Base-by-base conservation (phyloP, 2,113 vertebrate genomes). In the Murina feae region DNA sequence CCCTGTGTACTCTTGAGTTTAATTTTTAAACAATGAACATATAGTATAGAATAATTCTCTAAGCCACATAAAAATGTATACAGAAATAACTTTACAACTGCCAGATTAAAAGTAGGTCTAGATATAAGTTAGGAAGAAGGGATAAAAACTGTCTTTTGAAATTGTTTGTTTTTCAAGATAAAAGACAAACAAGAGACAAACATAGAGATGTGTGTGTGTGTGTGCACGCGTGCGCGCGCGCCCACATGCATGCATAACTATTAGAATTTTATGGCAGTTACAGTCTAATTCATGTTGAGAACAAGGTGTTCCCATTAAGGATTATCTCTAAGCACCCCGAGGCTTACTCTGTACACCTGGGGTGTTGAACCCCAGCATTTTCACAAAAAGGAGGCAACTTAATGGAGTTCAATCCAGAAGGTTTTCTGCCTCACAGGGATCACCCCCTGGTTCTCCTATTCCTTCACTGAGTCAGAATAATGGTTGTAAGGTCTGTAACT, bases 41-140 rank as follows among this genome's bases (percentile, higher is more conserved):
- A 30, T 13, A 89, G 49, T 74, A 80, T 87, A 82, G 76, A 66
- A 58, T 85, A 55, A 51, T 78, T 90, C 93, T 88, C 78, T 94
- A 84, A 80, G 37, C 14, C 25, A 81, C 47, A 66, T 75, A 81
- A 84, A 87, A 89, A 92, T 71, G 10, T 44, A 86, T 66, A 82
- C 2, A 86, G 37, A 68, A 83, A 90, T 93, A 75, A 76, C 30
- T 75, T 93, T 68, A 80, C 13, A 35, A 35, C 5, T 14, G 2
- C 37, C 58, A 80, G 63, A 55, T 85, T 86, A 69, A 89, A 37
- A 78, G 51, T 53, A 68, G n/a, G 7, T 86, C 21, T 37, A 86
- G 25, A 17, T 75, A 69, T 80, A 90, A 69, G 69, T 87, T 93
- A 86, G 55, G 42, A 18, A 94, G 74, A 86, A 88, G 49, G 18